These are phyloP conservation scores for Rhombomys opimus DNA, from an alignment of 2,113 vertebrate genomes.

Conservation along the genomic window DNA sequence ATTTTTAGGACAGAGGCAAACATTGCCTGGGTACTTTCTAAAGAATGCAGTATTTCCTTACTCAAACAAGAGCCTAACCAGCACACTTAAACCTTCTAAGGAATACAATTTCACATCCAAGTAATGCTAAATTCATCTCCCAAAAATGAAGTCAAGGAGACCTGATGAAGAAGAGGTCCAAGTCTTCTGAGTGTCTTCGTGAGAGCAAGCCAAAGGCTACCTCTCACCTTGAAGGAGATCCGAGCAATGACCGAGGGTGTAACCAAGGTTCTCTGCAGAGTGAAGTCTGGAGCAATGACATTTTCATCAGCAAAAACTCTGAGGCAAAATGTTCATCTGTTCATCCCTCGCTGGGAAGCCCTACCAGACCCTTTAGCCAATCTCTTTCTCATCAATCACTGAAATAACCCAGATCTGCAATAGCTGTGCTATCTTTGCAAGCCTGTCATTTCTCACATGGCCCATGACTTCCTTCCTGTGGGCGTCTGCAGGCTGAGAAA, in stretches of 20 bases:
- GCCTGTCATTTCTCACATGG: neutral
- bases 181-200: neutral
- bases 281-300: neutral
- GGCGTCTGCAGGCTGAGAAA: neutral
- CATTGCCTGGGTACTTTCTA: neutral
- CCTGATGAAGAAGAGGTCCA: neutral
- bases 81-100: neutral
- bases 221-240: neutral
- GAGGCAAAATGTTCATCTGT: constrained; percentile 7
- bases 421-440: neutral
- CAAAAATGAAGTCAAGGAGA: neutral
- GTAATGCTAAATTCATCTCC: neutral
- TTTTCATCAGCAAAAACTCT: constrained; percentile 18
- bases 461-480: neutral
- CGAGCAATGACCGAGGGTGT: neutral
- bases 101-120: neutral
- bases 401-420: neutral
- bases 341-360: constrained; percentile 34
- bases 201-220: neutral
- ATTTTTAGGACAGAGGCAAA: neutral
- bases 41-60: neutral
- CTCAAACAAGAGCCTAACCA: neutral
- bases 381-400: constrained; percentile 56
- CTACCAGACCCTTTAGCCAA: neutral
- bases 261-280: neutral